Evolutionary conservation across 2,797 vertebrate genomes (phyloP).

Genomic region (Lateolabrax maculatus): DNA sequence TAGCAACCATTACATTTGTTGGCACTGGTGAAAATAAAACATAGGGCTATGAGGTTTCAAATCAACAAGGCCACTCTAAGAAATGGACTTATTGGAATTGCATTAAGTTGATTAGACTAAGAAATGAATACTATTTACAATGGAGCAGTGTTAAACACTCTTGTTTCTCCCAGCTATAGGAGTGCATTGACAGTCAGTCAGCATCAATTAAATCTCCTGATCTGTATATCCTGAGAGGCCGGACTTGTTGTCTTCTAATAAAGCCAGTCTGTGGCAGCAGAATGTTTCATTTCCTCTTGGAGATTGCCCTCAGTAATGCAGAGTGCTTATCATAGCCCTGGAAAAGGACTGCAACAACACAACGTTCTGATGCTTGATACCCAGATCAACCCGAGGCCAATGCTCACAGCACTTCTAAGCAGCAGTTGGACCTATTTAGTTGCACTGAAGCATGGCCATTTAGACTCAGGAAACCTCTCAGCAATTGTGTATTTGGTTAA

Average conservation of each 20-base stretch:
- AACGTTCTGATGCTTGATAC: conserved; percentile 76
- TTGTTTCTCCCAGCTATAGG: conserved; percentile 74
- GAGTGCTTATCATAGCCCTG: conserved; percentile 79
- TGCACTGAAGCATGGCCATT: conserved; percentile 32
- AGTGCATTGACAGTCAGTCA: conserved; percentile 79
- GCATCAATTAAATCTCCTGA: conserved; percentile 84
- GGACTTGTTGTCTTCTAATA: conserved; percentile 83
- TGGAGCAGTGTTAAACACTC: conserved; percentile 78
- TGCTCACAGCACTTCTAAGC: conserved; percentile 57
- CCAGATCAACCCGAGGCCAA: conserved; percentile 77
- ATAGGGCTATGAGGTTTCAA: conserved; percentile 76
- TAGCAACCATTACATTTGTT: conserved; percentile 83
- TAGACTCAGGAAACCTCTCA: conserved; percentile 27
- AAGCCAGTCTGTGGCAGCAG: conserved; percentile 79
- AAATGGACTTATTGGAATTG: conserved; percentile 84
- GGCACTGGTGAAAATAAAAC: conserved; percentile 81
- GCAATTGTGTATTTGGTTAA: conserved; percentile 15
- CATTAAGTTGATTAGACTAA: conserved; percentile 83
- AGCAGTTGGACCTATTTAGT: conserved; percentile 52
- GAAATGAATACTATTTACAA: conserved; percentile 81
- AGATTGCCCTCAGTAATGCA: conserved; percentile 82
- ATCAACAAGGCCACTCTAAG: conserved; percentile 83
- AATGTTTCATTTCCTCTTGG: conserved; percentile 85
- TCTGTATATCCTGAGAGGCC: conserved; percentile 78
- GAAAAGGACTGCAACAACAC: conserved; percentile 74